Evolutionary conservation across 2,797 vertebrate genomes (phyloP).

Genomic region (Hyperoplus immaculatus): DNA sequence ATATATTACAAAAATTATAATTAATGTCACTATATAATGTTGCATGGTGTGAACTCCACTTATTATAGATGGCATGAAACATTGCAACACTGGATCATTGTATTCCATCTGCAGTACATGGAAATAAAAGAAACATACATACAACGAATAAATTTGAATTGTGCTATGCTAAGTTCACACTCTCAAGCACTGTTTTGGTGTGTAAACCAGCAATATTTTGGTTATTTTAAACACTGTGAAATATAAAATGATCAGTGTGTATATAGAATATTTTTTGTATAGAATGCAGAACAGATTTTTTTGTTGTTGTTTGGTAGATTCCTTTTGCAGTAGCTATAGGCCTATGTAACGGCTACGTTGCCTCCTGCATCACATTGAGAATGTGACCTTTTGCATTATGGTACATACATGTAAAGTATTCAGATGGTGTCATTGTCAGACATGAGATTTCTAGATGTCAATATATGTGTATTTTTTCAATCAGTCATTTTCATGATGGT

Average conservation of each 20-base stretch:
- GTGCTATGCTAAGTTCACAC: conserved; percentile 25
- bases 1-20: conserved; percentile 36
- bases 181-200: conserved; percentile 24
- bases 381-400: conserved; percentile 62
- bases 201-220: conserved; percentile 13
- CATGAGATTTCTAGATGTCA: conserved; percentile 55
- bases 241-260: conserved; percentile 62
- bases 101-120: conserved; percentile 31
- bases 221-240: conserved; percentile 63
- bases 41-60: conserved; percentile 66
- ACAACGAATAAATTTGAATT: conserved; percentile 20
- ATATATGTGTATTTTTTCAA: conserved; percentile 71
- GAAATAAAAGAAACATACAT: conserved; percentile 24
- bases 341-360: conserved; percentile 47
- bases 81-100: conserved; percentile 22
- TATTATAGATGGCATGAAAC: conserved; percentile 57
- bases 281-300: conserved; percentile 41
- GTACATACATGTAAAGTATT: conserved; percentile 50
- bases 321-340: conserved; percentile 21
- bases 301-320: conserved; percentile 60
- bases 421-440: conserved; percentile 57
- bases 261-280: conserved; percentile 70
- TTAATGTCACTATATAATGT: conserved; percentile 59
- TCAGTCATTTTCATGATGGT: conserved; percentile 66
- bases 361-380: conserved; percentile 61